Percentiles rank a stretch among this genome's conserved stretches.
These are phyloP conservation scores for Tachina grossa DNA, from an alignment of 2,888 invertebrate genomes.

Conservation along the genomic window DNA sequence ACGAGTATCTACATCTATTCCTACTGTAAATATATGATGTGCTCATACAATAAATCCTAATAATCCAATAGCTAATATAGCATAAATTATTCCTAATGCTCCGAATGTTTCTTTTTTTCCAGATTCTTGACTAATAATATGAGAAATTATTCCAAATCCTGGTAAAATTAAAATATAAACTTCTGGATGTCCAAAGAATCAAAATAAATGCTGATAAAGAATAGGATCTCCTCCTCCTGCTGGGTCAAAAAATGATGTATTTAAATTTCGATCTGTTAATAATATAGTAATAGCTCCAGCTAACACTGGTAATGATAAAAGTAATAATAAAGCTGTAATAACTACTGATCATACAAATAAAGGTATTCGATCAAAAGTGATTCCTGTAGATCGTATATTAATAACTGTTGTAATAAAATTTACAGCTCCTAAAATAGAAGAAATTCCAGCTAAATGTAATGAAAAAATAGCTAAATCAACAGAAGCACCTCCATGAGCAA, in stretches of 20 bases:
- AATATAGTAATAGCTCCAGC: slow-evolving; percentile 92
- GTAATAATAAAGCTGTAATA: slow-evolving; percentile 86
- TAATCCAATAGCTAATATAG: slow-evolving; percentile 91
- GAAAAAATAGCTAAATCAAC: too few species aligned
- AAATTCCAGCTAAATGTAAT: slow-evolving; percentile 87
- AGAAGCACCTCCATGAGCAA: slow-evolving; percentile 79
- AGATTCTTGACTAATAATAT: slow-evolving; percentile 89
- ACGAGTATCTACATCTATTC: slow-evolving; percentile 92
- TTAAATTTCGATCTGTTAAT: slow-evolving; percentile 90
- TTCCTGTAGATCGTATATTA: slow-evolving; percentile 86
- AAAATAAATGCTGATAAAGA: slow-evolving; percentile 92
- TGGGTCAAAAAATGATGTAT: slow-evolving; percentile 92
- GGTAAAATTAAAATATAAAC: slow-evolving; percentile 91
- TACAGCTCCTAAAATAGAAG: slow-evolving; percentile 89
- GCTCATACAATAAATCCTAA: slow-evolving; percentile 93
- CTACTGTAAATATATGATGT: slow-evolving; percentile 93
- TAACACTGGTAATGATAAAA: slow-evolving; percentile 89
- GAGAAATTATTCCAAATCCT: slow-evolving; percentile 91
- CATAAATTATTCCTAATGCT: slow-evolving; percentile 87
- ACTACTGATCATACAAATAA: slow-evolving; percentile 90
- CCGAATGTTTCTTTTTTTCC: slow-evolving; percentile 90
- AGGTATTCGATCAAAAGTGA: slow-evolving; percentile 86
- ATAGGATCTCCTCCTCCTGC: slow-evolving; percentile 91
- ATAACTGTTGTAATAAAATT: slow-evolving; percentile 91
- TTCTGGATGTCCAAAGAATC: slow-evolving; percentile 85